These are phyloP conservation scores for Halcyon senegalensis DNA, from an alignment of 2,113 vertebrate species.

Conservation along the genomic window DNA sequence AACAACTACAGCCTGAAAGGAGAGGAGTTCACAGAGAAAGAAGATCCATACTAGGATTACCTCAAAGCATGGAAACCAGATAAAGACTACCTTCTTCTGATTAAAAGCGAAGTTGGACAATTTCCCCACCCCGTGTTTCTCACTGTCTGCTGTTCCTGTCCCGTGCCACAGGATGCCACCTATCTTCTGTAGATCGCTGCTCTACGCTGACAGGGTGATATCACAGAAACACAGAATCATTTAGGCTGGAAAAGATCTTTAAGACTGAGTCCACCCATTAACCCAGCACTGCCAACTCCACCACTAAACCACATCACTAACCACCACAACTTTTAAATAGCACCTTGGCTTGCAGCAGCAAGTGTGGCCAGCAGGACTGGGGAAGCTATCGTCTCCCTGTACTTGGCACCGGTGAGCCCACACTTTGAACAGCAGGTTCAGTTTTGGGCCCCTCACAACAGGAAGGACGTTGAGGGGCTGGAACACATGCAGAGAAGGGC, in stretches of 20 bases:
- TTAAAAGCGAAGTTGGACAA: not conserved
- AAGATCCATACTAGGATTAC: not conserved
- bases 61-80: not conserved
- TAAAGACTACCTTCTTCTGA: not conserved
- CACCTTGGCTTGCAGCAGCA: not conserved
- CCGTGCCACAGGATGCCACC: not conserved
- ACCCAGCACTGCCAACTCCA: not conserved
- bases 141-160: rapidly evolving
- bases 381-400: not conserved
- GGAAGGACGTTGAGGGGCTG: not conserved
- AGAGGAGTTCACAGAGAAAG: not conserved
- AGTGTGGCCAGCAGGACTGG: not conserved
- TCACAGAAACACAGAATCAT: not conserved
- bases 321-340: not conserved
- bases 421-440: not conserved
- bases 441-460: not conserved
- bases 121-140: not conserved
- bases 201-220: not conserved
- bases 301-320: not conserved
- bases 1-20: not conserved
- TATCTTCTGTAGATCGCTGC: not conserved
- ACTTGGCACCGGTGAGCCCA: not conserved
- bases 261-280: not conserved
- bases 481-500: not conserved
- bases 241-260: not conserved